Evolutionary conservation across 1,140 invertebrate genomes (phyloP), one percentile per base, ranked within the genome.

Genomic region (Plutomurus gul): DNA sequence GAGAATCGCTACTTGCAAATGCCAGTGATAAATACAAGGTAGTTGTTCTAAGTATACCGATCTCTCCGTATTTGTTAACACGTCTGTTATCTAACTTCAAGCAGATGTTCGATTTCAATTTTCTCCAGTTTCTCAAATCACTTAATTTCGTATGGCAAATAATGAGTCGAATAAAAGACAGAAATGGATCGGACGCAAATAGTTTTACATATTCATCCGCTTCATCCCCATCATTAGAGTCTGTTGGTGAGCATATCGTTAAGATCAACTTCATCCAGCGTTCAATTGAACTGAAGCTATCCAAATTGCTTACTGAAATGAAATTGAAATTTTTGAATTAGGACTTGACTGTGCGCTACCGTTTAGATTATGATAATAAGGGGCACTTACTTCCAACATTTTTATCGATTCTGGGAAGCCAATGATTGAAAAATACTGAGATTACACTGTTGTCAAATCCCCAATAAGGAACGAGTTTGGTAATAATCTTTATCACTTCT

Each of bases 41-140:
- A 16, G 20, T 51, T 1, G 65, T 46, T 39, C 79, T 75, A 22
- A 72, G 30, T 1, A 80, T 30, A 16, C 79, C 79, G 30, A 76
- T 7, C 40, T 80, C 79, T 7, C 56, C 39, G 30, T 33, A 76
- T n/a, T 70, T 56, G 1, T 22, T 33, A 49, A 56, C 43, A 56
- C 27, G 51, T 18, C 36, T 73, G 5, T 40, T 40, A 10, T 25
- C 60, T 3, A 80, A 20, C 20, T 77, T 80, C 4, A 60, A 47
- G 22, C 74, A 71, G 13, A 80, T 72, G n/a, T 30, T 72, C 16
- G 75, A 47, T 33, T 80, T 76, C 4, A 80, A 30, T 72, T 73
- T 71, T 16, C 43, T 36, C 46, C 75, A 73, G 47, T 76, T 43
- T 72, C 27, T 80, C 18, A 25, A 22, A 22, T 22, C 25, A 11